Evolutionary conservation across 2,113 vertebrate species (phyloP).

Genomic region (Amphilophus citrinellus): DNA sequence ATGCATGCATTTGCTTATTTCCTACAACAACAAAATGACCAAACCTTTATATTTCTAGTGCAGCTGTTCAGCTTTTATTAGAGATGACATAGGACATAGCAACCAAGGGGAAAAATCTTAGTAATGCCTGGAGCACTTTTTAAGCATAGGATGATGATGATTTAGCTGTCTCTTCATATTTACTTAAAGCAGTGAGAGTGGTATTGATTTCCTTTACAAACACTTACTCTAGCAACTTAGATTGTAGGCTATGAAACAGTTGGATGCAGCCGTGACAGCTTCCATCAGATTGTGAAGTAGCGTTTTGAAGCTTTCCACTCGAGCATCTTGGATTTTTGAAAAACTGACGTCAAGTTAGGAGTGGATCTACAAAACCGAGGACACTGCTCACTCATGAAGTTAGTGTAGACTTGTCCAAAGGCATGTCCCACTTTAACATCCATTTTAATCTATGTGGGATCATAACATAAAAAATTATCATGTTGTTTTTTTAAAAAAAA

Average conservation of each 20-base stretch:
- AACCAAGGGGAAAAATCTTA: neutral
- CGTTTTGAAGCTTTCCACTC: neutral
- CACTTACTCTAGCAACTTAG: neutral
- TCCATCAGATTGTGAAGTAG: neutral
- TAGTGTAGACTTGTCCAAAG: neutral
- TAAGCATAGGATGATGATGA: too few species aligned
- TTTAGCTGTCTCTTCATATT: neutral
- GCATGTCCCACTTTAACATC: too few species aligned
- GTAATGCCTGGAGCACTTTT: accelerated
- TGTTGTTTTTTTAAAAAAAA: neutral
- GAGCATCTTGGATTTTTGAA: neutral
- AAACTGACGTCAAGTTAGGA: too few species aligned
- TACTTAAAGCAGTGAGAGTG: neutral
- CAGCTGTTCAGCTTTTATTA: neutral
- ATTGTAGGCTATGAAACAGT: neutral
- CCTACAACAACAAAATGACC: neutral
- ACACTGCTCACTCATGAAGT: too few species aligned
- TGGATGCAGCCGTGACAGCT: neutral
- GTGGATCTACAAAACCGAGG: neutral
- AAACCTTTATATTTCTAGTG: neutral
- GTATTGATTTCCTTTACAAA: constrained; percentile 3
- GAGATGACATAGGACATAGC: neutral
- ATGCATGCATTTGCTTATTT: neutral
- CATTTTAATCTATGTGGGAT: too few species aligned
- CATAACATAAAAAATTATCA: neutral